Conservation (phyloP, 2,797 vertebrate species). For the Squalus acanthias region DNA sequence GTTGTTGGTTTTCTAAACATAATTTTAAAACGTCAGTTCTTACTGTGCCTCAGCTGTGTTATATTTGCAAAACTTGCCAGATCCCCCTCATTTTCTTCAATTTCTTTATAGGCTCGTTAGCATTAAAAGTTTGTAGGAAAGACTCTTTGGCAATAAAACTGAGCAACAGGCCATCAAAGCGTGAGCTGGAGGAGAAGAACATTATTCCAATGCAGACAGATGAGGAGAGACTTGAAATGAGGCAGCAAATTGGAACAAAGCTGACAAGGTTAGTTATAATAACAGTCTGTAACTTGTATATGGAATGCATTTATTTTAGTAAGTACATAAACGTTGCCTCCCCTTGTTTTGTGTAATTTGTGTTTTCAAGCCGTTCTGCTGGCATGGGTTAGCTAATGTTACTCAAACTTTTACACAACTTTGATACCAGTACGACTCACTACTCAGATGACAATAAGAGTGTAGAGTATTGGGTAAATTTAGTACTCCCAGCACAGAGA, state of each 20-base stretch:
- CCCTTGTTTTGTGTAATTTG: background rate
- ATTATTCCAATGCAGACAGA: constrained; percentile 93
- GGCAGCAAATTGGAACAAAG: constrained; percentile 94
- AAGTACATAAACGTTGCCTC: background rate
- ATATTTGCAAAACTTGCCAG: background rate
- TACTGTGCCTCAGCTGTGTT: background rate
- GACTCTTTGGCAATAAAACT: constrained; percentile 97
- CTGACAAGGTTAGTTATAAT: constrained; percentile 74
- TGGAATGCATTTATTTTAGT: background rate
- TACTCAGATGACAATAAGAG: background rate
- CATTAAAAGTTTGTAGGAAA: constrained; percentile 91
- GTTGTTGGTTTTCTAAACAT: background rate
- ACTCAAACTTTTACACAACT: background rate
- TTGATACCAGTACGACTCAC: background rate
- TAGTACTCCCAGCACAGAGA: background rate
- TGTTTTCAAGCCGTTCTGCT: background rate
- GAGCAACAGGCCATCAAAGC: constrained; percentile 90
- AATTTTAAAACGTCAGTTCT: background rate
- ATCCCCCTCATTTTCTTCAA: background rate
- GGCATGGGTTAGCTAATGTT: background rate
- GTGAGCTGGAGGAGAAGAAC: constrained; percentile 96
- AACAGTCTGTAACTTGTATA: background rate
- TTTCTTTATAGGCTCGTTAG: constrained; percentile 72
- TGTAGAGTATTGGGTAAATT: background rate
- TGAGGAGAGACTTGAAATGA: constrained; percentile 84